Conservation (phyloP, 2,888 invertebrate genomes). For the Epicampocera succincta region DNA sequence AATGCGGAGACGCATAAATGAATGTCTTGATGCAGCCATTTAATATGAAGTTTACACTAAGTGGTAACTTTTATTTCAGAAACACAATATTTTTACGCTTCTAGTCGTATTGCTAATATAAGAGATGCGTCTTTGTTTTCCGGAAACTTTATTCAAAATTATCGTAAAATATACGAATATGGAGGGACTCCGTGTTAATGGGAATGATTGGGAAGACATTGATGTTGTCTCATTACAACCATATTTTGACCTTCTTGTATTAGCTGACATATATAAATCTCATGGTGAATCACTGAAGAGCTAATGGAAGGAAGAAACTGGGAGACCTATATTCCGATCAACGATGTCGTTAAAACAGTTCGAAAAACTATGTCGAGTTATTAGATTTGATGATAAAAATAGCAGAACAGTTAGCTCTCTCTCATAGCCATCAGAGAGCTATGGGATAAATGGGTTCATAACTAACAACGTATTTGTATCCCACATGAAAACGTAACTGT, state of each 20-base stretch:
- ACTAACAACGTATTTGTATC: too few relatives aligned
- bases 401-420: conserved; percentile 14
- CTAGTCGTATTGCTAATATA: conserved; percentile 12
- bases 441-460: conserved; percentile 8
- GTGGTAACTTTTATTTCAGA: too few relatives aligned
- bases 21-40: too few relatives aligned
- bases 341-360: too few relatives aligned
- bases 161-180: conserved; percentile 21
- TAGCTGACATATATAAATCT: not conserved
- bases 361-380: too few relatives aligned
- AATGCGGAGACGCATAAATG: too few relatives aligned
- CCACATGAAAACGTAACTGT: too few relatives aligned
- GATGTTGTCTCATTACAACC: too few relatives aligned
- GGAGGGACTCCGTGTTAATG: conserved; percentile 11
- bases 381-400: too few relatives aligned
- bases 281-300: not conserved
- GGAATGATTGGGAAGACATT: conserved; percentile 8
- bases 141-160: conserved; percentile 15
- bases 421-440: not conserved
- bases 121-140: conserved; percentile 6
- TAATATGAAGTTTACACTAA: too few relatives aligned
- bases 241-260: conserved; percentile 1
- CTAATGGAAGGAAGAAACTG: conserved; percentile 1
- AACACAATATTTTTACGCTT: conserved; percentile 30
- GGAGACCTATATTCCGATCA: conserved; percentile 9